Base-by-base conservation (phyloP, 2,113 vertebrate species). In the Hydrochoerus hydrochaeris region DNA sequence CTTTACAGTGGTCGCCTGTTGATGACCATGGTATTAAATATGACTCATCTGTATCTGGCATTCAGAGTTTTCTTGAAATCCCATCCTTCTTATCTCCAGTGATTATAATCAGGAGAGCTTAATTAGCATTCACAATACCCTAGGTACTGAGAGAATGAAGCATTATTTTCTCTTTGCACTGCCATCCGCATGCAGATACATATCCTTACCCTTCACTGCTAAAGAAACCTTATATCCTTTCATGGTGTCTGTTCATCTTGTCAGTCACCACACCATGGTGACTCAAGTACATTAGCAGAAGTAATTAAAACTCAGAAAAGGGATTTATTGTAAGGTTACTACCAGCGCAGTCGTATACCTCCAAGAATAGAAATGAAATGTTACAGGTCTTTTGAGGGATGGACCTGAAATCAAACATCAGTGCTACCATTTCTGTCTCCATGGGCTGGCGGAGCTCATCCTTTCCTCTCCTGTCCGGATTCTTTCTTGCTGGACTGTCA, bases 151-250 rank as follows among this genome's bases (percentile, higher is more conserved):
- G 44, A 89, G 88, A 83, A 77, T 77, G 49, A 14, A 38, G 35
- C 17, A 38, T 78, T 96, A 38, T 85, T 82, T 96, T 78, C 84
- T 78, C n/a, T 93, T 49, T 92, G 81, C 71, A 26, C 62, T 77
- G 44, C 32, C 71, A 0, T 90, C 54, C 60, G n/a, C n/a, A 52
- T 89, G 20, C 26, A 89, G 71, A 62, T 63, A 80, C 35, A 22
- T 91, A 89, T 35, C 60, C 35, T 82, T 89, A 52, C 20, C 28
- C 28, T 90, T 83, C 41, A 38, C 52, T 75, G 83, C 69, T 44
- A 71, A 46, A 83, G 52, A 73, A 71, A 32, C 6, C 2, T 67
- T 86, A 41, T 73, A 32, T 49, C n/a, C 49, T 89, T 81, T 60
- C 83, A 46, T n/a, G 73, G n/a, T 67, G 24, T 94, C 44, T 92